phyloP scores from a whole-genome alignment of 2,888 invertebrate genomes.

The Biston stratarius region DNA sequence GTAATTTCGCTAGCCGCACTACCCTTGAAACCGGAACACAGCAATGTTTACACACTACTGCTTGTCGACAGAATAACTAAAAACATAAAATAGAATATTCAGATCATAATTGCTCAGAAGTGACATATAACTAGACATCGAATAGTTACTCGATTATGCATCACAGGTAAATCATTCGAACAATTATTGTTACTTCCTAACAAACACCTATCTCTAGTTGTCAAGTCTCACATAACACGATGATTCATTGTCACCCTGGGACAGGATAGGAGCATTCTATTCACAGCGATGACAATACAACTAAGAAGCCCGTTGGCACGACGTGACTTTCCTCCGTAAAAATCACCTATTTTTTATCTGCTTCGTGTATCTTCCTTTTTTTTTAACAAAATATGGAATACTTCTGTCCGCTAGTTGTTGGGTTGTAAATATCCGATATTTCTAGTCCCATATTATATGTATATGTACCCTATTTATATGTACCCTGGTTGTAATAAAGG shows the following conservation, averaged over 20 bases:
- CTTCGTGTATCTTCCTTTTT: slow-evolving; percentile 22
- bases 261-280: slow-evolving; percentile 58
- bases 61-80: no score
- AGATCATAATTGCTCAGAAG: no score
- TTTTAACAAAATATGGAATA: slow-evolving; percentile 4
- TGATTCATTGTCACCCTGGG: slow-evolving; percentile 48
- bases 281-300: slow-evolving; percentile 65
- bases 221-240: slow-evolving; percentile 27
- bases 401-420: background rate
- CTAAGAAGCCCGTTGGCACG: slow-evolving; percentile 55
- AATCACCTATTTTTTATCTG: slow-evolving; percentile 42
- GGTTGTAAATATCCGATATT: no score
- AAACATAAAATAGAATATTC: no score
- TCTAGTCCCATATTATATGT: no score
- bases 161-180: background rate
- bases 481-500: no score
- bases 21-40: no score
- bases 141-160: background rate
- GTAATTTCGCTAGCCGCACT: no score
- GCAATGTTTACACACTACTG: no score
- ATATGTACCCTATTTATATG: no score
- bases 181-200: slow-evolving; percentile 8
- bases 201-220: slow-evolving; percentile 3
- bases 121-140: background rate
- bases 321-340: slow-evolving; percentile 58